Evolutionary conservation across 2,797 vertebrate species (phyloP).

Genomic region (Megalops cyprinoides): DNA sequence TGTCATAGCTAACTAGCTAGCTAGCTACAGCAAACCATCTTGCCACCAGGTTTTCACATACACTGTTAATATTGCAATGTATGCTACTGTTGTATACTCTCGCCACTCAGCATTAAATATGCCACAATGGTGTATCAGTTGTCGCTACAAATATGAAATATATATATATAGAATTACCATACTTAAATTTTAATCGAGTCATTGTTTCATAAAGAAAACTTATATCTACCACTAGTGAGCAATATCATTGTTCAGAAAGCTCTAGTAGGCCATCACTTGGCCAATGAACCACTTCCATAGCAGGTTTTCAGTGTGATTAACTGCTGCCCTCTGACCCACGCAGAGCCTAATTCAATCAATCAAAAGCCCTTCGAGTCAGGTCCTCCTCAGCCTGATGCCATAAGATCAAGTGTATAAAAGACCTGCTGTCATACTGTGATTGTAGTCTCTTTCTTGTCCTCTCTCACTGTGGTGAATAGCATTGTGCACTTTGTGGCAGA

Average conservation of each 20-base stretch:
- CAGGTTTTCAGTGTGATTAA: constrained; percentile 22
- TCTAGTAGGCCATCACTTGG: background rate
- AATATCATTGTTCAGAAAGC: background rate
- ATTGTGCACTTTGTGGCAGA: too few species aligned
- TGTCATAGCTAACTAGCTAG: too few species aligned
- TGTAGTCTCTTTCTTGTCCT: constrained; percentile 14
- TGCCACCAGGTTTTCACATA: too few species aligned
- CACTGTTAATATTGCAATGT: too few species aligned
- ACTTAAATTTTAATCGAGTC: background rate
- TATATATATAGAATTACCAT: background rate
- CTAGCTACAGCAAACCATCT: too few species aligned
- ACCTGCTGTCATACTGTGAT: constrained; percentile 46
- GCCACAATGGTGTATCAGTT: too few species aligned
- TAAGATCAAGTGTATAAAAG: constrained; percentile 53
- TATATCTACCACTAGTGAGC: background rate
- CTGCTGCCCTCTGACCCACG: constrained; percentile 35
- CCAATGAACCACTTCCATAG: background rate
- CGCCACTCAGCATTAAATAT: too few species aligned
- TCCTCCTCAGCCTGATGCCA: constrained; percentile 36
- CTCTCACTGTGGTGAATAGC: constrained; percentile 8
- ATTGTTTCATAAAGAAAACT: background rate
- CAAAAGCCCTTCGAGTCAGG: constrained; percentile 46
- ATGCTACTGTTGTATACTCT: too few species aligned
- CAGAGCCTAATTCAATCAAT: constrained; percentile 49
- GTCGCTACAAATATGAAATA: background rate